Conservation (phyloP, 1,140 invertebrate species). For the Acarapis woodi region DNA sequence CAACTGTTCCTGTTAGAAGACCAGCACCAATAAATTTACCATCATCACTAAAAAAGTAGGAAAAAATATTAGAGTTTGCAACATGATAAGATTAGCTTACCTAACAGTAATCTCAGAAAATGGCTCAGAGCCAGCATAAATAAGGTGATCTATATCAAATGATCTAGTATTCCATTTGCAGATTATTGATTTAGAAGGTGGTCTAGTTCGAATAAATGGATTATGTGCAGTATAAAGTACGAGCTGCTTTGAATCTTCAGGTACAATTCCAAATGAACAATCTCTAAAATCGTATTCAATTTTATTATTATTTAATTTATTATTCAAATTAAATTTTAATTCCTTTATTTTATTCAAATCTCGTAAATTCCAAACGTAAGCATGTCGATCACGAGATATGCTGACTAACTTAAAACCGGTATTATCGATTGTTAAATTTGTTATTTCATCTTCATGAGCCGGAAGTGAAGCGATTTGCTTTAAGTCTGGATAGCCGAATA, state of each 20-base stretch:
- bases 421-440: constrained; percentile 64
- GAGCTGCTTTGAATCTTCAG: constrained; percentile 4
- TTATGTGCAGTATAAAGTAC: constrained; percentile 8
- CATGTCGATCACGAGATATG: constrained; percentile 56
- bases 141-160: constrained; percentile 16
- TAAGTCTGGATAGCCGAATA: constrained; percentile 62
- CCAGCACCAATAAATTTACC: constrained; percentile 67
- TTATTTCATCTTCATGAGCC: constrained; percentile 49
- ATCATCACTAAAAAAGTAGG: constrained; percentile 34
- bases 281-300: constrained; percentile 12
- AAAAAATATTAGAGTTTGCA: not conserved
- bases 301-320: constrained; percentile 35
- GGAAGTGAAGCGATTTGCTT: constrained; percentile 32
- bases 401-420: constrained; percentile 40
- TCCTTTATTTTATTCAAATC: constrained; percentile 30
- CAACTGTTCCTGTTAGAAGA: constrained; percentile 66
- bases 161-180: constrained; percentile 19
- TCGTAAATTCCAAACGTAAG: constrained; percentile 39
- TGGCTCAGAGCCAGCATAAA: constrained; percentile 26
- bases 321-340: constrained; percentile 36
- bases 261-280: constrained; percentile 8
- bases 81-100: constrained; percentile 12
- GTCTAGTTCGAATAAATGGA: constrained; percentile 19
- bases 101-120: constrained; percentile 50
- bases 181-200: constrained; percentile 17